Evolutionary conservation across 1,140 invertebrate species (phyloP), one percentile per base, ranked within the genome.

Genomic region (Orchesella cincta): DNA sequence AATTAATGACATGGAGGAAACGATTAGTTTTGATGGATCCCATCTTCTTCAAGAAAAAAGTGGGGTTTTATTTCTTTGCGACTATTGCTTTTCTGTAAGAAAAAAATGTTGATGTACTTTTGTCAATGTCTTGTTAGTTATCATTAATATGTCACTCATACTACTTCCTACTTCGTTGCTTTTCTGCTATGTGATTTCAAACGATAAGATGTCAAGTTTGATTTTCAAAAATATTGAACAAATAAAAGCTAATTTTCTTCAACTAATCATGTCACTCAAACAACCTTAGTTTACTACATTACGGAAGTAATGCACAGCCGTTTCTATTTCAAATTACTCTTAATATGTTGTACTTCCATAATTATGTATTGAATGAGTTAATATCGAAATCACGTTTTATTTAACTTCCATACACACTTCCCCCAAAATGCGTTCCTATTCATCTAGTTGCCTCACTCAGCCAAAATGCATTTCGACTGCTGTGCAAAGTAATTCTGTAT

Each of bases 121-220:
- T 67, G 62, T 67, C 62, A 67, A 67, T 29, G 31, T 67, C 62
- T 67, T 67, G 62, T 67, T 67, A 57, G 8, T 46, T 8, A 8
- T 12, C 39, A 20, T 20, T 12, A 8, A 12, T 46, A 46, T 46
- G 39, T 46, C 20, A 12, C 8, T 12, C 8, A 46, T 20, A 46
- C 20, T 46, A 12, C 20, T 46, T 46, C 39, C 20, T 20, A 20
- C 8, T 46, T 46, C 39, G 20, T 46, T 46, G 8, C 20, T 46
- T 46, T 20, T 12, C 8, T 20, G 20, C 8, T 46, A 46, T 20
- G 39, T 46, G 8, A 12, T 20, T 46, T 8, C 8, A 12, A 20
- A 46, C 39, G 20, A 20, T 46, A n/a, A n/a, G n/a, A n/a, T n/a
- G n/a, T n/a, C n/a, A n/a, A n/a, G n/a, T n/a, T n/a, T n/a, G n/a